Evolutionary conservation across 2,888 invertebrate genomes (phyloP).

Genomic region (Eupithecia pulchellata): DNA sequence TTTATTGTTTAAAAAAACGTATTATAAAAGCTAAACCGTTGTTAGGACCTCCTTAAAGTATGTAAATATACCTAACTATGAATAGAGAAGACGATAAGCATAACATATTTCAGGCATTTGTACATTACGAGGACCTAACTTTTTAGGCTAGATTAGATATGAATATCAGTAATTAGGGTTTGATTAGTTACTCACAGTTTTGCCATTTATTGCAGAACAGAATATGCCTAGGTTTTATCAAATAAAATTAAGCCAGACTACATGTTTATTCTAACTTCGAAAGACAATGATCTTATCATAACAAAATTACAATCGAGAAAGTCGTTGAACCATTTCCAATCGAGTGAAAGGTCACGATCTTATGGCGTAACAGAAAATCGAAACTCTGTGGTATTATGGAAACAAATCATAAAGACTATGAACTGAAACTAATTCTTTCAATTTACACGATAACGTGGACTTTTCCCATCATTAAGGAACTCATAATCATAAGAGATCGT

Average conservation of each 20-base stretch:
- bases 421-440: not conserved
- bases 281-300: conserved; percentile 11
- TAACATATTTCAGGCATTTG: not conserved
- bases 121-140: not conserved
- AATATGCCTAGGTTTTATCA: not conserved
- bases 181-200: not conserved
- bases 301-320: conserved; percentile 15
- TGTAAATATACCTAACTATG: too few relatives aligned
- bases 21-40: too few relatives aligned
- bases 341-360: conserved; percentile 18
- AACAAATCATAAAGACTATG: not conserved
- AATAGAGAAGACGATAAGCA: not conserved
- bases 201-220: not conserved
- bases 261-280: conserved; percentile 4
- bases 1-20: too few relatives aligned
- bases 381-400: not conserved
- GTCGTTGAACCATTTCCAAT: conserved; percentile 15
- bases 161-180: not conserved
- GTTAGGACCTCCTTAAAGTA: too few relatives aligned
- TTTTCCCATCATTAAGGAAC: not conserved
- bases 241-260: not conserved
- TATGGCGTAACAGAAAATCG: conserved; percentile 6
- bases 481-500: conserved; percentile 1
- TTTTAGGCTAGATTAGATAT: conserved; percentile 4
- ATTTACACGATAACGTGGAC: not conserved